Percentiles rank a stretch among this genome's conserved stretches.
These are phyloP conservation scores for Hormiphora californensis DNA, from an alignment of 37 sponge, comb jelly and placozoan genomes.

Conservation along the genomic window DNA sequence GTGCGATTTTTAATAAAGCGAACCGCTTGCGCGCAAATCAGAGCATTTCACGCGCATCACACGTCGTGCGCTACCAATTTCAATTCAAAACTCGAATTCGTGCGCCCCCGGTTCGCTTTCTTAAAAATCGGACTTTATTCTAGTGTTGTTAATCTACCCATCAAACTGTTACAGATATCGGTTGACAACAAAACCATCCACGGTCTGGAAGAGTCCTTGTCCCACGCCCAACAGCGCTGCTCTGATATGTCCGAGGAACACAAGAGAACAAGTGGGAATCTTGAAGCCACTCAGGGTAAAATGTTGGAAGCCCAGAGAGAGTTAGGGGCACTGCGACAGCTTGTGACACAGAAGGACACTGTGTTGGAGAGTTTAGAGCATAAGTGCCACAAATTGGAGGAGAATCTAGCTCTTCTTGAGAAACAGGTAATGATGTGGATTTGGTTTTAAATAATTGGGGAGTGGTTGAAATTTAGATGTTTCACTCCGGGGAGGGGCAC, in stretches of 20 bases:
- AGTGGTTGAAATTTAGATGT: no score
- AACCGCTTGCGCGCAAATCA: no score
- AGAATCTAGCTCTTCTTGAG: not conserved
- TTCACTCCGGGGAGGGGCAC: no score
- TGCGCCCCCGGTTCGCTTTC: no score
- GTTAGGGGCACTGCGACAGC: constrained; percentile 27
- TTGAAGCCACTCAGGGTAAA: not conserved
- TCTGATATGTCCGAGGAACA: constrained; percentile 8
- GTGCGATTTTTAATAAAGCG: no score
- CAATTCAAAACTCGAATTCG: no score
- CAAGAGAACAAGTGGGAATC: not conserved
- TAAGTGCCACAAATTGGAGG: constrained; percentile 25
- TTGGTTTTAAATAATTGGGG: not conserved
- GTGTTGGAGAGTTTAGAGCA: not conserved
- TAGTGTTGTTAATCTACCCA: no score
- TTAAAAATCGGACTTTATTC: no score
- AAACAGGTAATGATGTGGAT: constrained; percentile 10
- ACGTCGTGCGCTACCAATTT: no score
- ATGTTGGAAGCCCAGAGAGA: constrained; percentile 28
- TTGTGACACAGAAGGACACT: not conserved
- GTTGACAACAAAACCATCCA: constrained; percentile 16
- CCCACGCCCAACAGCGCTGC: constrained; percentile 38
- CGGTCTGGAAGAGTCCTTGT: not conserved
- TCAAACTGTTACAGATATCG: constrained; percentile 24
- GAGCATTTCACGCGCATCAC: no score